Conservation (phyloP, 2,888 invertebrate genomes). For the Slavum lentiscoides region DNA sequence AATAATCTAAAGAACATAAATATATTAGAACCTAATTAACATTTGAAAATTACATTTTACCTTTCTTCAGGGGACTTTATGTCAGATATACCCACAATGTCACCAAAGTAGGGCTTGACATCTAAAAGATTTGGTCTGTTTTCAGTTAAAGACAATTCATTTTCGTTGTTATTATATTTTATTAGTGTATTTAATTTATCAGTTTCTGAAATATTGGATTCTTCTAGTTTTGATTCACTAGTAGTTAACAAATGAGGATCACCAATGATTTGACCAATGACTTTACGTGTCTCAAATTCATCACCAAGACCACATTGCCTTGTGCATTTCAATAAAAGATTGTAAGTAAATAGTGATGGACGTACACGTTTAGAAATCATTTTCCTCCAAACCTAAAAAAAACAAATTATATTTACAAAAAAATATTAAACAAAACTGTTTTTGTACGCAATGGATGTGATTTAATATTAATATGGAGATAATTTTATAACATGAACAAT, state of each 20-base stretch:
- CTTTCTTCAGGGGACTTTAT: conserved; percentile 62
- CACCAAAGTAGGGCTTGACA: conserved; percentile 66
- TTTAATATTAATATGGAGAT: no score
- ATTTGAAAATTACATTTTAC: conserved; percentile 54
- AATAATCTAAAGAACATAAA: conserved; percentile 63
- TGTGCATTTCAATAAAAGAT: conserved; percentile 77
- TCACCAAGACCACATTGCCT: conserved; percentile 81
- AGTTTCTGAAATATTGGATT: conserved; percentile 20
- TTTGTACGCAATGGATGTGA: no score
- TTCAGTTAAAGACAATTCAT: conserved; percentile 38
- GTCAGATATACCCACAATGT: conserved; percentile 65
- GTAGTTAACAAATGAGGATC: conserved; percentile 29
- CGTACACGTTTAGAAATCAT: conserved; percentile 69
- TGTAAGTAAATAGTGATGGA: conserved; percentile 76
- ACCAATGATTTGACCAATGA: conserved; percentile 59
- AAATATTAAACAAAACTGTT: no score
- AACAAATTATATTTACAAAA: neutral
- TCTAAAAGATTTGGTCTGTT: conserved; percentile 71
- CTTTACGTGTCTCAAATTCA: conserved; percentile 64
- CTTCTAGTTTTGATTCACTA: conserved; percentile 4
- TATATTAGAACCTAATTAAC: conserved; percentile 3
- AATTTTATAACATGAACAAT: no score
- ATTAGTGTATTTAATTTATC: neutral
- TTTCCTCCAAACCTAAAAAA: conserved; percentile 75
- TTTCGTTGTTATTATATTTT: conserved; percentile 9